Evolutionary conservation across 2,888 invertebrate genomes (phyloP), one percentile per base, ranked within the genome.

Genomic region (Sinohyriopsis cumingii): DNA sequence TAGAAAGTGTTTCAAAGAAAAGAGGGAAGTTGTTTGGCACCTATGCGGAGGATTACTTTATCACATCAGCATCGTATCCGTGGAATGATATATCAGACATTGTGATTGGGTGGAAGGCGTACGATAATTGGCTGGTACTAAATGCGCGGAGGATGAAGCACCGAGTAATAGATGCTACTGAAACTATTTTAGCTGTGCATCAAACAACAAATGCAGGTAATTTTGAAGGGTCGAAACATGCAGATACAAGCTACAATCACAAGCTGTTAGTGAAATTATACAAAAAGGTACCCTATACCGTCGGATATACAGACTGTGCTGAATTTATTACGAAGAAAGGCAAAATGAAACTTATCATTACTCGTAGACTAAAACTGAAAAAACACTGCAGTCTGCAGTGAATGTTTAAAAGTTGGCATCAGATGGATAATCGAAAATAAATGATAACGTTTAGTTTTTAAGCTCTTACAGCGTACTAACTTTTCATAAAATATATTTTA

Each of bases 41-140:
- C 12, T 66, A 65, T 19, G 78, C 76, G 12, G 72, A 73, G 56
- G 80, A 80, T 63, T 80, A 77, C 62, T 79, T 80, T 59, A 71
- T 80, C 54, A 73, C 77, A 33, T 71, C 65, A 12, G 56, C 55
- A 22, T 68, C 71, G 22, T 80, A 75, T 67, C 77, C 76, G 18
- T 81, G 81, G 81, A 54, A 72, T 24, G 61, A 67, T 22, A 68
- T 76, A 33, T 78, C 81, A 7, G 74, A 77, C 33, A 70, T 81
- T 24, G 77, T 79, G 25, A 71, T 81, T 54, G 79, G 79, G 12
- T 63, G 76, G 25, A 33, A 67, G 20, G 81, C 74, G 18, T 79
- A 75, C 64, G 81, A 81, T 62, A 78, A 79, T 61, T 81, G 76
- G 75, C 64, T 81, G 15, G 77, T 81, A 6, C 55, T 71, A 18